A percentile compares a stretch with the other conserved stretches of the same genome.
phyloP scores from a whole-genome alignment of 2,797 vertebrate species.

The Todus mexicanus region DNA sequence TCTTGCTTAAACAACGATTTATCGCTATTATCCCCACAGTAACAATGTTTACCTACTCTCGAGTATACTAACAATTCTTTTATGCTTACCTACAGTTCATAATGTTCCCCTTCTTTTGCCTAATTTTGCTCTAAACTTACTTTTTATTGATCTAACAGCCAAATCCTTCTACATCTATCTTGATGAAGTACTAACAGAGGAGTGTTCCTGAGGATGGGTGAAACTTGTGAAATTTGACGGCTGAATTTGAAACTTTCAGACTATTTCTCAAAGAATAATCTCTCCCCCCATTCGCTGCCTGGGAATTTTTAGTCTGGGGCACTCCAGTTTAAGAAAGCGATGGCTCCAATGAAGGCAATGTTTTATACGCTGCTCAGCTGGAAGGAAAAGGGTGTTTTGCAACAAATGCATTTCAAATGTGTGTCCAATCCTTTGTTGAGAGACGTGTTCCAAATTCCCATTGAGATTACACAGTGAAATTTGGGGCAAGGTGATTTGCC shows the following conservation, averaged over 20 bases:
- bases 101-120: not conserved
- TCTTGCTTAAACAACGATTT: not conserved
- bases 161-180: not conserved
- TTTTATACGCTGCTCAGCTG: not conserved
- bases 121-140: not conserved
- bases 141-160: not conserved
- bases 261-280: not conserved
- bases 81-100: not conserved
- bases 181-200: not conserved
- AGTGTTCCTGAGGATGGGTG: not conserved
- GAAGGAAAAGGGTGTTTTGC: not conserved
- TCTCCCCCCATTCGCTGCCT: not conserved
- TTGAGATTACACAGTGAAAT: not conserved
- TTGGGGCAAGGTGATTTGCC: not conserved
- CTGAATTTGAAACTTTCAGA: not conserved
- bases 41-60: not conserved
- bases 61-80: not conserved
- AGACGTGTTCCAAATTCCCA: not conserved
- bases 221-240: not conserved
- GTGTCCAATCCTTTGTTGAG: not conserved
- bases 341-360: not conserved
- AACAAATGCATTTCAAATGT: not conserved
- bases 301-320: not conserved
- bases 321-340: not conserved
- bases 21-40: not conserved